Evolutionary conservation across 2,888 invertebrate species (phyloP), one percentile per base, ranked within the genome.

Genomic region (Catocala nupta): DNA sequence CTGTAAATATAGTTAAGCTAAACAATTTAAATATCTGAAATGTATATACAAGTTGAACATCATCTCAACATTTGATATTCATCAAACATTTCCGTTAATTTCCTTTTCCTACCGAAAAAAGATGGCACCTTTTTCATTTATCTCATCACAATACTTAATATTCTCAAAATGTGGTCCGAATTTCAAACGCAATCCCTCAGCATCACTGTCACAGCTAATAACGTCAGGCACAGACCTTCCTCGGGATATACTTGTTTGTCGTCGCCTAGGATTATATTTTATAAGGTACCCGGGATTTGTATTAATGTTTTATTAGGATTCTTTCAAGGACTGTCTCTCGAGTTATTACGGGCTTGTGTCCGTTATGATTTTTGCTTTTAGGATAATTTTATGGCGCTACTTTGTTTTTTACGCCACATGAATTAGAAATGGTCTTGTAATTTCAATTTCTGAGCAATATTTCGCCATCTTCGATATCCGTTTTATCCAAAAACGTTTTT

Each of bases 291-390:
- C 61, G 34, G 52, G 62, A 70, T 67, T 71, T 75, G 67, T 74
- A 75, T 78, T 78, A 78, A 77, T 73, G 58, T 77, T 74, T 64
- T 68, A 69, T 66, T 63, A 62, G 54, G 55, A 68, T 65, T 63
- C 52, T 54, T 70, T 67, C 48, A 69, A 62, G 63, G 56, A 63
- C 63, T 58, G 51, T 57, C 47, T 53, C 44, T 49, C 55, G 43
- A 65, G 45, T 59, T 68, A 57, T 59, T 43, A 65, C 13, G 11
- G 45, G 57, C 60, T 34, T 36, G 43, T 68, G 34, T 43, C 39
- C 36, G 52, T 57, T 47, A 55, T 39, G 59, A 67, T 61, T 59
- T 61, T 47, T 10, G 9, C 16, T n/a, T 59, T 11, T 39, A 47
- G 5, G 10, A 54, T 47, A 51, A 52, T 57, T 55, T 58, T 44